Conservation (phyloP, 2,888 invertebrate species). For the Clepsis dumicolana region DNA sequence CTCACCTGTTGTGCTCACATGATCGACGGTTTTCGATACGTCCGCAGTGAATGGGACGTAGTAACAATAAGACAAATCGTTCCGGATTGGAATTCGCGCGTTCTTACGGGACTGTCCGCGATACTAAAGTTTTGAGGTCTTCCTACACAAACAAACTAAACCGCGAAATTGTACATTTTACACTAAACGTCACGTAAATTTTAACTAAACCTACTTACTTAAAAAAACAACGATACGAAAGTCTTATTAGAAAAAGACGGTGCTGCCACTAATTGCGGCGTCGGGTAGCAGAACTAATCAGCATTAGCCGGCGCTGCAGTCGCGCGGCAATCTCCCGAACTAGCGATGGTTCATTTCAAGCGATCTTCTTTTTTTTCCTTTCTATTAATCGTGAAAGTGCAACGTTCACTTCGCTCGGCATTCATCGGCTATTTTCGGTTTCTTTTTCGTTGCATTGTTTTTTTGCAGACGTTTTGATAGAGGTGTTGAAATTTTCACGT, state of each 20-base stretch:
- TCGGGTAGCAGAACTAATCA: constrained; percentile 79
- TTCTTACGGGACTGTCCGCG: constrained; percentile 11
- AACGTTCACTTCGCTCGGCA: constrained; percentile 80
- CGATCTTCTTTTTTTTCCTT: constrained; percentile 73
- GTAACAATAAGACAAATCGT: constrained; percentile 31
- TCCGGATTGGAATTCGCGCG: constrained; percentile 2
- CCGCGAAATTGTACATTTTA: background rate
- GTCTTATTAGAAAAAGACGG: constrained; percentile 52
- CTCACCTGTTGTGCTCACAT: constrained; percentile 81
- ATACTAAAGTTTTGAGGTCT: background rate
- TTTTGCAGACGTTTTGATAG: constrained; percentile 78
- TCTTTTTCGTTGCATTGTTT: constrained; percentile 79
- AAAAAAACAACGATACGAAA: constrained; percentile 27
- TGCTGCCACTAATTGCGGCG: constrained; percentile 70
- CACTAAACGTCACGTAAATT: background rate
- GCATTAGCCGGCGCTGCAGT: constrained; percentile 62
- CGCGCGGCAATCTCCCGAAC: constrained; percentile 65
- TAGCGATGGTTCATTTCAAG: constrained; percentile 78
- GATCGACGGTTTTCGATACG: constrained; percentile 77
- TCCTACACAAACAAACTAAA: background rate
- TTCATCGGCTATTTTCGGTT: constrained; percentile 80
- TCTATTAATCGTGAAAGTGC: constrained; percentile 83
- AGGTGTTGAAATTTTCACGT: constrained; percentile 57
- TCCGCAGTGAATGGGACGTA: constrained; percentile 49
- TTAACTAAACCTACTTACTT: background rate